Percentiles rank a stretch among this genome's conserved stretches.
These are phyloP conservation scores for Crossocerus cetratus DNA, from an alignment of 2,888 invertebrate species.

Conservation along the genomic window DNA sequence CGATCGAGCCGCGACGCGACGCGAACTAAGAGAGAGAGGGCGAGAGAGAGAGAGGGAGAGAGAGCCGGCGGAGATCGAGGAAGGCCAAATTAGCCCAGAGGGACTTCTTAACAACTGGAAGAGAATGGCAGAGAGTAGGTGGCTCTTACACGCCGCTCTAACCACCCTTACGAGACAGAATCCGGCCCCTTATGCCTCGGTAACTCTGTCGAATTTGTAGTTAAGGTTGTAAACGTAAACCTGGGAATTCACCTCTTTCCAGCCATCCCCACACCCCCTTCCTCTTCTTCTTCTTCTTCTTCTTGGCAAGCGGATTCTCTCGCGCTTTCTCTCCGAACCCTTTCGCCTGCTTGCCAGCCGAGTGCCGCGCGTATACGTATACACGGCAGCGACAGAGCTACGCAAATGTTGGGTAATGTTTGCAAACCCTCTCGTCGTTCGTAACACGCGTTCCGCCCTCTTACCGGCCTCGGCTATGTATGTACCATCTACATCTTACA, in stretches of 20 bases:
- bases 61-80: slow-evolving; percentile 14
- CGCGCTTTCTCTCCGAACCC: slow-evolving; percentile 45
- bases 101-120: slow-evolving; percentile 76
- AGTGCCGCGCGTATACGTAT: slow-evolving; percentile 24
- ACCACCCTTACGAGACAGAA: slow-evolving; percentile 75
- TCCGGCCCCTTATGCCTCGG: slow-evolving; percentile 72
- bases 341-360: slow-evolving; percentile 50
- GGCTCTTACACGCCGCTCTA: slow-evolving; percentile 69
- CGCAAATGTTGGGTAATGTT: slow-evolving; percentile 64
- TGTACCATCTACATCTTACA: slow-evolving; percentile 55
- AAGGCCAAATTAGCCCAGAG: slow-evolving; percentile 72
- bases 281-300: slow-evolving; percentile 29
- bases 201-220: slow-evolving; percentile 77
- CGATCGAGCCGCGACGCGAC: slow-evolving; percentile 45
- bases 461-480: slow-evolving; percentile 42
- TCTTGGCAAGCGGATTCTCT: slow-evolving; percentile 23
- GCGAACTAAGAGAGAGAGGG: slow-evolving; percentile 25
- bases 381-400: slow-evolving; percentile 52
- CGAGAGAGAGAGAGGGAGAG: slow-evolving; percentile 35
- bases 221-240: slow-evolving; percentile 76
- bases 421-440: slow-evolving; percentile 61
- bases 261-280: no score
- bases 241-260: slow-evolving; percentile 69
- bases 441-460: slow-evolving; percentile 58
- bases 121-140: slow-evolving; percentile 62